A percentile compares a stretch with the other conserved stretches of the same genome.
These are phyloP conservation scores for Schizopygopsis malacanthus DNA, from an alignment of 2,797 vertebrate species.

Conservation along the genomic window DNA sequence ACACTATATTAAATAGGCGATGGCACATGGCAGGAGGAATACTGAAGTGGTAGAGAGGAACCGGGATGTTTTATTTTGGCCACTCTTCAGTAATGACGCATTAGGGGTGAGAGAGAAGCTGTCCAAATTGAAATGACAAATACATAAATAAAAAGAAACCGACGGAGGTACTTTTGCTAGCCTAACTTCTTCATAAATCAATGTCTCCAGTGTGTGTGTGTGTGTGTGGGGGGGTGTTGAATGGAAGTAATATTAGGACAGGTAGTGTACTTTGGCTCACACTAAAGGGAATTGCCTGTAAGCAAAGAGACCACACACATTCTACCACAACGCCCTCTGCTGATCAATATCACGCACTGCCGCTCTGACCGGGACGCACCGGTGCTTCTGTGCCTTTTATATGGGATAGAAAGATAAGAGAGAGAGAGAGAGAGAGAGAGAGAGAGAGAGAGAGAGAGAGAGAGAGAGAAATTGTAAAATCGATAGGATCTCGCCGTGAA, in stretches of 20 bases:
- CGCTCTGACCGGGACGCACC: background rate
- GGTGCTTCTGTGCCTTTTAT: background rate
- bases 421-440: background rate
- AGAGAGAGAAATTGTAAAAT: background rate
- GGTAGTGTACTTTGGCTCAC: constrained; percentile 74
- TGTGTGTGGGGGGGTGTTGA: constrained; percentile 54
- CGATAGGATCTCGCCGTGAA: no score
- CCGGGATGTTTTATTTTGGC: constrained; percentile 34
- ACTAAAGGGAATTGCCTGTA: constrained; percentile 60
- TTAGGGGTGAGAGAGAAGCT: constrained; percentile 48
- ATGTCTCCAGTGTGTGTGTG: constrained; percentile 67
- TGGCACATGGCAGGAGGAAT: background rate
- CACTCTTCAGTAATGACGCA: constrained; percentile 31
- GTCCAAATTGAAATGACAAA: constrained; percentile 76
- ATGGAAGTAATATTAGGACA: constrained; percentile 61
- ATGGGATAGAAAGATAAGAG: background rate
- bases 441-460: background rate
- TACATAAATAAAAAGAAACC: constrained; percentile 73
- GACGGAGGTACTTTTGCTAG: constrained; percentile 71
- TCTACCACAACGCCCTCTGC: constrained; percentile 28
- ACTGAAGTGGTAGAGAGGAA: constrained; percentile 28
- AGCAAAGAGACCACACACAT: constrained; percentile 23
- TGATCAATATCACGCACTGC: constrained; percentile 8
- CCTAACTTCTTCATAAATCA: constrained; percentile 73
- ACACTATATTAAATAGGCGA: background rate